These are phyloP conservation scores for Listronotus bonariensis DNA, from an alignment of 1,140 invertebrate species.

Conservation along the genomic window DNA sequence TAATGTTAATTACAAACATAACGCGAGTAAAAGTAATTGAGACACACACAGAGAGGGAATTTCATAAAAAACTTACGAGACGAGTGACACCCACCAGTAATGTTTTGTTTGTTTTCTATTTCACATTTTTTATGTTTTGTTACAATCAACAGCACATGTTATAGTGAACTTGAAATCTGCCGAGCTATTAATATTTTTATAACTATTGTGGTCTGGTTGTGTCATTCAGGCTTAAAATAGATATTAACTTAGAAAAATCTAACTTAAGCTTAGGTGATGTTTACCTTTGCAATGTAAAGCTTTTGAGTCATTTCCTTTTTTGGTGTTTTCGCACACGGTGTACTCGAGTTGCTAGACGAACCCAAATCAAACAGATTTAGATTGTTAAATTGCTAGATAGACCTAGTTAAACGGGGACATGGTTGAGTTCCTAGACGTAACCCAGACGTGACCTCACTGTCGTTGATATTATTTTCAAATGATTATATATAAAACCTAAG, in stretches of 20 bases:
- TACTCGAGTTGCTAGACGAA: too few species aligned
- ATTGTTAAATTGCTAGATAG: too few species aligned
- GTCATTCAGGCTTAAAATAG: slow-evolving; percentile 27
- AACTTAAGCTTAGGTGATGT: slow-evolving; percentile 1
- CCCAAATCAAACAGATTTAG: too few species aligned
- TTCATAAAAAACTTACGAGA: slow-evolving; percentile 30
- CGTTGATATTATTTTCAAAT: too few species aligned
- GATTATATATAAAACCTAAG: too few species aligned
- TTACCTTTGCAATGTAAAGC: slow-evolving; percentile 1
- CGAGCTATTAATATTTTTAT: slow-evolving; percentile 37
- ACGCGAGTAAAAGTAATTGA: slow-evolving; percentile 9
- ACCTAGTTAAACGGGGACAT: too few species aligned
- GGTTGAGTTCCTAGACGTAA: too few species aligned
- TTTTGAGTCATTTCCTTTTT: too few species aligned
- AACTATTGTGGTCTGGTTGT: slow-evolving; percentile 33
- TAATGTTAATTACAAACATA: too few species aligned
- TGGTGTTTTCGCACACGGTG: too few species aligned
- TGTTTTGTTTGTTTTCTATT: slow-evolving; percentile 38
- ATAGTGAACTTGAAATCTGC: slow-evolving; percentile 38
- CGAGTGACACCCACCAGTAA: slow-evolving; percentile 38
- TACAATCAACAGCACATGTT: slow-evolving; percentile 33
- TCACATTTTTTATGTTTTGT: slow-evolving; percentile 33
- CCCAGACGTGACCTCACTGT: too few species aligned
- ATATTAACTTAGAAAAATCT: not conserved
- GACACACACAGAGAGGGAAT: slow-evolving; percentile 30